These are phyloP conservation scores for Antechinus stuartii DNA, from an alignment of 2,113 vertebrate species.

Conservation along the genomic window DNA sequence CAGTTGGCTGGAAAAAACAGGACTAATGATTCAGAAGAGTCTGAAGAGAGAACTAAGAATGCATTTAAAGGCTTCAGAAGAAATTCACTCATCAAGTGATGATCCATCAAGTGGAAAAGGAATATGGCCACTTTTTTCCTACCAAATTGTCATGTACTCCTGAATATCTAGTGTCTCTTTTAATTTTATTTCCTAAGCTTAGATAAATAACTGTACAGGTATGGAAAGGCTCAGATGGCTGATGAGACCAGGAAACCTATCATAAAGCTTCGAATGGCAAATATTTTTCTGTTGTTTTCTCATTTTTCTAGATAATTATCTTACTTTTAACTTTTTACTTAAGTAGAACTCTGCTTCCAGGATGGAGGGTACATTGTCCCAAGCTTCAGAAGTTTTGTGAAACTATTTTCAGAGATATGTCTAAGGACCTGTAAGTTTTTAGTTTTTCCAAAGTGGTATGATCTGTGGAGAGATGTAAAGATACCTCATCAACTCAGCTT, in stretches of 20 bases:
- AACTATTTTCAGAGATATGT: too few relatives aligned
- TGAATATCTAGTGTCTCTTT: background rate
- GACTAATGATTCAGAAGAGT: background rate
- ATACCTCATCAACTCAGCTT: too few relatives aligned
- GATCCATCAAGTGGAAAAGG: background rate
- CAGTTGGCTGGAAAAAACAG: background rate
- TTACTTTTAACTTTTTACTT: too few relatives aligned
- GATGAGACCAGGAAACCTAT: background rate
- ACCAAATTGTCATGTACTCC: background rate
- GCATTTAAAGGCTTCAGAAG: background rate
- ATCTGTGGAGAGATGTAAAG: too few relatives aligned
- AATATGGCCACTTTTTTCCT: background rate
- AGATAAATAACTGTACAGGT: background rate
- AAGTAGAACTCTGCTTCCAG: too few relatives aligned
- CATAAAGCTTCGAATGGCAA: background rate
- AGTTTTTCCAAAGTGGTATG: too few relatives aligned
- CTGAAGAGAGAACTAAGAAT: background rate
- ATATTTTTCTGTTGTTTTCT: too few relatives aligned
- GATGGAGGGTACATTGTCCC: too few relatives aligned
- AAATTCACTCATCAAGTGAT: background rate
- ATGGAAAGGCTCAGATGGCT: background rate
- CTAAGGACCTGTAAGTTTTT: too few relatives aligned
- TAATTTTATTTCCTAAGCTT: background rate
- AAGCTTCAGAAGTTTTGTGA: too few relatives aligned
- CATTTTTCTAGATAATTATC: too few relatives aligned